Conservation (phyloP, 2,888 invertebrate species). For the Siphlonurus alternatus region DNA sequence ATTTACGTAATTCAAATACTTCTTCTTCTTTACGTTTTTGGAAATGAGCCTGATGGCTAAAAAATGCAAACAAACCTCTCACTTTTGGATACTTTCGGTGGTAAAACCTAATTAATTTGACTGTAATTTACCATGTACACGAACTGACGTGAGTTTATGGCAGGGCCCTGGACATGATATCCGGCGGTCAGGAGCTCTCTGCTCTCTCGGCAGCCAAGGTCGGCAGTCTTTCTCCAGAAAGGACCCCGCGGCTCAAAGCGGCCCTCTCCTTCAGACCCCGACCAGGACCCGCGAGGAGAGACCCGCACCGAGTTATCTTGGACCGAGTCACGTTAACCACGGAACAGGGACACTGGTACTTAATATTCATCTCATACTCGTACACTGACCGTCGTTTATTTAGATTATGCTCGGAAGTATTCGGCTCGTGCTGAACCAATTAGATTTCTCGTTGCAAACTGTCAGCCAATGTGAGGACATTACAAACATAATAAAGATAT, state of each 20-base stretch:
- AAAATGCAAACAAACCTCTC: no score
- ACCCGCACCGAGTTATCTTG: constrained; percentile 16
- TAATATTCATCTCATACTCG: background rate
- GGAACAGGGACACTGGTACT: constrained; percentile 27
- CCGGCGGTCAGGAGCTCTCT: constrained; percentile 22
- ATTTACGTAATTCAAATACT: background rate
- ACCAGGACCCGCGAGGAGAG: constrained; percentile 11
- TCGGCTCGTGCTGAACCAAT: no score
- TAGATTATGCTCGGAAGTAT: no score
- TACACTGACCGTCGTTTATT: background rate
- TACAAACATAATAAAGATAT: no score
- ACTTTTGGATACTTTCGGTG: no score
- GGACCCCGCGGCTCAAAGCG: constrained; percentile 20
- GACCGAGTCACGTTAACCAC: constrained; percentile 24
- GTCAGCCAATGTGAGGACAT: background rate
- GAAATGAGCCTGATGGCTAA: no score
- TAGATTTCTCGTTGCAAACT: no score
- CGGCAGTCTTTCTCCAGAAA: constrained; percentile 19
- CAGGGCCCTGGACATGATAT: constrained; percentile 22
- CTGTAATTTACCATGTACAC: no score
- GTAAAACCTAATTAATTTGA: no score
- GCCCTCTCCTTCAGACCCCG: constrained; percentile 20
- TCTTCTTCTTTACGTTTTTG: no score
- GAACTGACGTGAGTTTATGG: no score
- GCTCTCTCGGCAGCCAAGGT: constrained; percentile 26